Conservation (phyloP, 2,888 invertebrate species). For the Ctenicera cuprea region DNA sequence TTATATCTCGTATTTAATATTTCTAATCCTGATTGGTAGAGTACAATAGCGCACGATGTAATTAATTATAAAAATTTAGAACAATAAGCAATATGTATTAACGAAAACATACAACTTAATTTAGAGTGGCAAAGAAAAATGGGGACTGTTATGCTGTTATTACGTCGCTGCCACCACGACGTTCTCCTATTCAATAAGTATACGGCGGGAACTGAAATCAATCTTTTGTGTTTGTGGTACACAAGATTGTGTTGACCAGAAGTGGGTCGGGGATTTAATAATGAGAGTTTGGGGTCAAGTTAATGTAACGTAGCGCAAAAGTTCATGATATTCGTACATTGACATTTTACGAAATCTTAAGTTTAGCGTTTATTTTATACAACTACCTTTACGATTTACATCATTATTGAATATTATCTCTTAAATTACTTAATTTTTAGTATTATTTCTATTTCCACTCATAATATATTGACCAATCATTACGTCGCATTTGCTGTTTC, state of each 20-base stretch:
- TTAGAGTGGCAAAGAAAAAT: background rate
- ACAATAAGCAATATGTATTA: no score
- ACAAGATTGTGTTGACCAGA: conserved; percentile 43
- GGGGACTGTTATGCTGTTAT: background rate
- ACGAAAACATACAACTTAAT: background rate
- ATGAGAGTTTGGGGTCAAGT: conserved; percentile 22
- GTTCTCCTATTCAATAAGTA: conserved; percentile 6
- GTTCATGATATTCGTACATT: background rate
- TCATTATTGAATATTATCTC: no score
- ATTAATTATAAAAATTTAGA: no score
- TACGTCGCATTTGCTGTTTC: no score
- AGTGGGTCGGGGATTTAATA: conserved; percentile 34
- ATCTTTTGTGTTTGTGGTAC: conserved; percentile 44
- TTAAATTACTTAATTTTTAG: no score
- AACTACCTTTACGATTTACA: no score
- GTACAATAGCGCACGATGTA: no score
- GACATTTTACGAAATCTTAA: background rate
- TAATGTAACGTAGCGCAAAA: conserved; percentile 18
- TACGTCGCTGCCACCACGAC: background rate
- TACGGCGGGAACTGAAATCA: conserved; percentile 34
- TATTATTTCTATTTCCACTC: no score
- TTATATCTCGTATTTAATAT: no score
- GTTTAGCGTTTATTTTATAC: no score
- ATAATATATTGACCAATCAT: no score
- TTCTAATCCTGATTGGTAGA: no score